Evolutionary conservation across 2,888 invertebrate genomes (phyloP).

Genomic region (Nemoura dubitans): DNA sequence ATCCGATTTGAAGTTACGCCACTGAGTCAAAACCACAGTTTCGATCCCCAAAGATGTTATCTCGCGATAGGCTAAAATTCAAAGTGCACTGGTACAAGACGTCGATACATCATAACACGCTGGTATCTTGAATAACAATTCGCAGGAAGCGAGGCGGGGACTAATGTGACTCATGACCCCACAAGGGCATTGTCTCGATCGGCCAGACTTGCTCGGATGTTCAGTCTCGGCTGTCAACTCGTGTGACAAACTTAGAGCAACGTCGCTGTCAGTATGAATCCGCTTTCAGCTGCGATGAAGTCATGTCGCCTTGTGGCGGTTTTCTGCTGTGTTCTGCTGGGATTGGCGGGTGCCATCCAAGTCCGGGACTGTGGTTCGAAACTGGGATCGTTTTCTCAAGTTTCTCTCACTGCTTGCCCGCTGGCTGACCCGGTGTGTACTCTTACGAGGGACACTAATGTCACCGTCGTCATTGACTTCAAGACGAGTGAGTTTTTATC

Average conservation of each 20-base stretch:
- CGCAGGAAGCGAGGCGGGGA: background rate
- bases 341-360: background rate
- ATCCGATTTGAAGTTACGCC: too few species aligned
- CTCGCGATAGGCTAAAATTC: background rate
- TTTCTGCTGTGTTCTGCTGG: background rate
- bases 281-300: background rate
- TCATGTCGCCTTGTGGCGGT: background rate
- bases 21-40: too few species aligned
- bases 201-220: background rate
- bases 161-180: background rate
- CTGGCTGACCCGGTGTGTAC: slow-evolving; percentile 34
- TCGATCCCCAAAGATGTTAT: background rate
- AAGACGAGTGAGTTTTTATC: slow-evolving; percentile 45
- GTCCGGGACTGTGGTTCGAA: slow-evolving; percentile 42
- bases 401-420: slow-evolving; percentile 39
- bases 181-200: background rate
- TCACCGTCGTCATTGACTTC: slow-evolving; percentile 44
- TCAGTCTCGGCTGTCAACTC: background rate
- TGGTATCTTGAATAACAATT: background rate
- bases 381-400: slow-evolving; percentile 34
- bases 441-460: slow-evolving; percentile 43
- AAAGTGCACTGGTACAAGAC: background rate
- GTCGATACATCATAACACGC: background rate
- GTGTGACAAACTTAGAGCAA: too few species aligned
- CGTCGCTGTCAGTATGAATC: too few species aligned